Evolutionary conservation across 2,113 vertebrate species (phyloP).

Genomic region (Sakesphorus luctuosus): DNA sequence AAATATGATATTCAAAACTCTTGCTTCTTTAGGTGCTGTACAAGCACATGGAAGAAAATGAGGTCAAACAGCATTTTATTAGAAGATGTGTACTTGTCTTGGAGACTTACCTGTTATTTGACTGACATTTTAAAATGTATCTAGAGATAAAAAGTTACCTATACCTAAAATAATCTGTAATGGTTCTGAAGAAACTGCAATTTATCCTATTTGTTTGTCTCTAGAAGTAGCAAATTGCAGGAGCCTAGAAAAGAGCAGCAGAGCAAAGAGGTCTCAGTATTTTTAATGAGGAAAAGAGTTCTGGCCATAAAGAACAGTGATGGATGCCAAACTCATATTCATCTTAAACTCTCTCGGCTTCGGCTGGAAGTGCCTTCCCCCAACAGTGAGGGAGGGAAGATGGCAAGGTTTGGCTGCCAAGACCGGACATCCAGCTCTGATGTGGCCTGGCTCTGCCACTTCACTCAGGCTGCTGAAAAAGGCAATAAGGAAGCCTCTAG

Average conservation of each 20-base stretch:
- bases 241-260: neutral
- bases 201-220: neutral
- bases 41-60: neutral
- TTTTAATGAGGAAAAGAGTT: neutral
- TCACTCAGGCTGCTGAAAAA: neutral
- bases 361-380: neutral
- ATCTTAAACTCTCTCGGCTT: neutral
- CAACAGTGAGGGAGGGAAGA: neutral
- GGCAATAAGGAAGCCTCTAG: neutral
- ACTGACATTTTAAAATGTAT: neutral
- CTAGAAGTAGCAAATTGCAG: neutral
- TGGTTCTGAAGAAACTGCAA: neutral
- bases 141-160: neutral
- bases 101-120: neutral
- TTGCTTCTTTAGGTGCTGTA: neutral
- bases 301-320: neutral
- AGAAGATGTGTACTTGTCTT: neutral
- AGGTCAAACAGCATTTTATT: neutral
- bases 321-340: neutral
- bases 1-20: neutral
- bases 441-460: neutral
- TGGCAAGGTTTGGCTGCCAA: neutral
- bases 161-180: neutral
- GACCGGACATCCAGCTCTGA: fast-evolving
- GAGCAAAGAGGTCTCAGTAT: neutral